Percentiles rank a stretch among this genome's conserved stretches.
phyloP scores from a whole-genome alignment of 2,797 vertebrate genomes.

The Clarias pachynema region DNA sequence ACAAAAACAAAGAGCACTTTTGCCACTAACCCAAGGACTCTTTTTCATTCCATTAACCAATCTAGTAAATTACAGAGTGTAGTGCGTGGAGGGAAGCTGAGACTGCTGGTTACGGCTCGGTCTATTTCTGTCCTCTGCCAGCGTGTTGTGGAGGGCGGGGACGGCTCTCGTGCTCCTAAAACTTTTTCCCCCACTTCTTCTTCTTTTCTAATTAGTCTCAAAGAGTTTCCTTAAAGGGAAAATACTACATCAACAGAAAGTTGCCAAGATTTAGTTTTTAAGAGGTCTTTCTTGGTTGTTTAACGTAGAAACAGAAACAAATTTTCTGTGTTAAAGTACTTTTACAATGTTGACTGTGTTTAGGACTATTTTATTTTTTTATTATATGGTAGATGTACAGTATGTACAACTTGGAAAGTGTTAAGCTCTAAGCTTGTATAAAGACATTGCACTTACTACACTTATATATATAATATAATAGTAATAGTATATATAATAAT shows the following conservation, averaged over 20 bases:
- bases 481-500: too few relatives aligned
- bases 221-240: background rate
- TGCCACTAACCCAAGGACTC: conserved; percentile 43
- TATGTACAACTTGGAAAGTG: background rate
- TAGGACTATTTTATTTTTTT: background rate
- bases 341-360: background rate
- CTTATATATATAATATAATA: background rate
- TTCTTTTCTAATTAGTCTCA: conserved; percentile 17
- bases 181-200: background rate
- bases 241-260: conserved; percentile 2
- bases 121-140: conserved; percentile 49
- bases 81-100: conserved; percentile 36
- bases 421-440: background rate
- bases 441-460: background rate
- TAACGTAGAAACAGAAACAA: background rate
- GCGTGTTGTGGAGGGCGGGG: conserved; percentile 45
- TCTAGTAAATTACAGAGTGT: conserved; percentile 51
- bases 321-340: too few relatives aligned
- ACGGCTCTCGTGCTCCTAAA: conserved; percentile 24
- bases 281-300: background rate
- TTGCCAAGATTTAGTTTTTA: background rate
- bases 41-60: conserved; percentile 43
- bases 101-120: conserved; percentile 43
- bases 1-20: conserved; percentile 43
- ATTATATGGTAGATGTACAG: background rate